These are phyloP conservation scores for Parus major DNA, from an alignment of 2,113 vertebrate genomes.

Conservation along the genomic window DNA sequence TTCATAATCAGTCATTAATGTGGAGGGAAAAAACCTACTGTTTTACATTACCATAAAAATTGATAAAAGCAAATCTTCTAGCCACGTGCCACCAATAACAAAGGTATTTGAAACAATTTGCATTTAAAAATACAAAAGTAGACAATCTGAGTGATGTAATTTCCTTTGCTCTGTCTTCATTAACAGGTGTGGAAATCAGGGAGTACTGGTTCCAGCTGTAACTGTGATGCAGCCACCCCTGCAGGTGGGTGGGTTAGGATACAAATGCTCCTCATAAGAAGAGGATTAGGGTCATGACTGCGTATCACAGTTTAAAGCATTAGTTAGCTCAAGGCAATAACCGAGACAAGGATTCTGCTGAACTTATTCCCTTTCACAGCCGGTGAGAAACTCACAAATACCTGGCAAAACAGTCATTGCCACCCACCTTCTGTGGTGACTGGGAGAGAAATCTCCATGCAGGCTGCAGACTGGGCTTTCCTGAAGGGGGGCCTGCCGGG, in stretches of 20 bases:
- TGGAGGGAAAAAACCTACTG: not conserved
- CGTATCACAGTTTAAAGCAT: not conserved
- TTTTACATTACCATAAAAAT: not conserved
- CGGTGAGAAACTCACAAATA: not conserved
- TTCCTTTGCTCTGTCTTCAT: not conserved
- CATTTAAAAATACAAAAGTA: not conserved
- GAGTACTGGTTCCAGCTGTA: not conserved
- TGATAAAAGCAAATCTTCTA: not conserved
- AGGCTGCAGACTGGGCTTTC: constrained; percentile 98
- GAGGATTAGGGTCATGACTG: not conserved
- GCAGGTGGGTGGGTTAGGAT: not conserved
- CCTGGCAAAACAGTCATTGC: constrained; percentile 28
- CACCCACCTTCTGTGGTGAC: constrained; percentile 96
- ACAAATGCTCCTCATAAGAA: not conserved
- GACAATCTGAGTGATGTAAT: not conserved
- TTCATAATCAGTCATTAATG: not conserved
- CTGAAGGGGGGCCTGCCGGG: constrained; percentile 94
- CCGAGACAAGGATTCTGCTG: not conserved
- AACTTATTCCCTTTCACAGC: not conserved
- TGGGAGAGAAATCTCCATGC: constrained; percentile 98
- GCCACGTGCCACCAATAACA: not conserved
- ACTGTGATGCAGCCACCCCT: not conserved
- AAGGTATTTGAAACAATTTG: not conserved
- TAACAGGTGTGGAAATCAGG: not conserved
- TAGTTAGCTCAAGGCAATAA: not conserved